Evolutionary conservation across 2,888 invertebrate genomes (phyloP).

Genomic region (Diplolepis rosae): DNA sequence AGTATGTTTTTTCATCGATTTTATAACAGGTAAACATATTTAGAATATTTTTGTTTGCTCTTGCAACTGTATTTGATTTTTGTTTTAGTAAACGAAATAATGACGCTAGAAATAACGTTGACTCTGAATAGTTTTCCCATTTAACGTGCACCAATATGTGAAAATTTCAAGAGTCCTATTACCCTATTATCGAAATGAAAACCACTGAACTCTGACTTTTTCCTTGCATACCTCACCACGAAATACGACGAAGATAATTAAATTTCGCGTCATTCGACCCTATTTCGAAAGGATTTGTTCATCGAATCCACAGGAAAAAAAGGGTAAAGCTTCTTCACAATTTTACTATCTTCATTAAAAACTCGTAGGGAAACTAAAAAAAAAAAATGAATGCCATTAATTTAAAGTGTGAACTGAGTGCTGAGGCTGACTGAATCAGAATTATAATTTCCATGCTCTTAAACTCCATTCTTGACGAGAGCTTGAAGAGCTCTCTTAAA

Average conservation of each 20-base stretch:
- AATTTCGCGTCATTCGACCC: constrained; percentile 1
- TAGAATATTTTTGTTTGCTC: not conserved
- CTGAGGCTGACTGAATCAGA: not conserved
- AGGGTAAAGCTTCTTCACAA: not conserved
- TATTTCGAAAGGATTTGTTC: not conserved
- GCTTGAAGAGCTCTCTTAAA: too few relatives aligned
- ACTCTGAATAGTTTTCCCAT: constrained; percentile 19
- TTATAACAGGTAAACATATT: too few relatives aligned
- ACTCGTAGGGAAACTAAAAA: not conserved
- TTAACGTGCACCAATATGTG: not conserved
- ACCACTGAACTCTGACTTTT: not conserved
- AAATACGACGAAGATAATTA: constrained; percentile 2
- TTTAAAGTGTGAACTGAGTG: not conserved
- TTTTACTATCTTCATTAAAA: constrained; percentile 13
- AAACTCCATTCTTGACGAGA: too few relatives aligned
- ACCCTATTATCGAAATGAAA: constrained; percentile 3
- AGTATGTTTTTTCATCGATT: too few relatives aligned
- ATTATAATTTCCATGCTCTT: not conserved
- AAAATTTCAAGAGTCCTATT: not conserved
- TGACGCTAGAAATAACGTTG: not conserved
- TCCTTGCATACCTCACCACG: not conserved
- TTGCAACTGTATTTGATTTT: not conserved
- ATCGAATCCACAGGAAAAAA: not conserved
- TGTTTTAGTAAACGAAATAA: not conserved
- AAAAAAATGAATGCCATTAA: constrained; percentile 7